Evolutionary conservation across 92 coral and sea anemone species (phyloP), one percentile per base, ranked within the genome.

Genomic region (Zoanthus gigantus): DNA sequence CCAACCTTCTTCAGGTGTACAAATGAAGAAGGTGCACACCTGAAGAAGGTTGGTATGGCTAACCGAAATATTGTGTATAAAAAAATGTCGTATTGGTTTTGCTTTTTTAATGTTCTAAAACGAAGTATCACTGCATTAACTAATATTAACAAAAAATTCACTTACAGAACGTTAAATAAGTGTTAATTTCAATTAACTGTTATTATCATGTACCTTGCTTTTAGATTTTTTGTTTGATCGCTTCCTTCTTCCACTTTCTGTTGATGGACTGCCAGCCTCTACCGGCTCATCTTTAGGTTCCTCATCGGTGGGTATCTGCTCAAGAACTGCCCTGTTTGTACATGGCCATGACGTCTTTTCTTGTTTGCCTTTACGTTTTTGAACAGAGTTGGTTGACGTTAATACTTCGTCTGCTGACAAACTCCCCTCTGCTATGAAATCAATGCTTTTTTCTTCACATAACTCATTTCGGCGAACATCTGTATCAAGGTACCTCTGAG

Each of bases 351-450:
- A 82, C 67, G 72, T 57, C 76, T 82, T 65, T 10, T 74, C 69
- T 46, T 76, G 87, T 72, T 89, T 88, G 23, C 88, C 84, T 77
- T 79, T 82, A 9, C 79, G 71, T 48, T 79, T 91, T 44, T 89
- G 37, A n/a, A 86, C 56, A 16, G 80, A 77, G 75, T 45, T 67
- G 16, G 74, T 13, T 58, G 85, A 47, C 15, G n/a, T 18, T 11
- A 57, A 28, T 5, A 63, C 72, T 46, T 79, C 73, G 13, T 79
- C 73, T 80, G 44, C 16, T 6, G 37, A 42, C 9, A 28, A 57
- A 48, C 28, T 45, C 0, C 58, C 48, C 10, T 65, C 61, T 18
- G 30, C 61, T 66, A 10, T 18, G 9, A 50, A 34, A 77, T 29
- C 82, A 77, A 32, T 14, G 23, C 44, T 58, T 42, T 16, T 47